phyloP scores from a whole-genome alignment of 1,140 invertebrate species.

The Eufriesea mexicana region DNA sequence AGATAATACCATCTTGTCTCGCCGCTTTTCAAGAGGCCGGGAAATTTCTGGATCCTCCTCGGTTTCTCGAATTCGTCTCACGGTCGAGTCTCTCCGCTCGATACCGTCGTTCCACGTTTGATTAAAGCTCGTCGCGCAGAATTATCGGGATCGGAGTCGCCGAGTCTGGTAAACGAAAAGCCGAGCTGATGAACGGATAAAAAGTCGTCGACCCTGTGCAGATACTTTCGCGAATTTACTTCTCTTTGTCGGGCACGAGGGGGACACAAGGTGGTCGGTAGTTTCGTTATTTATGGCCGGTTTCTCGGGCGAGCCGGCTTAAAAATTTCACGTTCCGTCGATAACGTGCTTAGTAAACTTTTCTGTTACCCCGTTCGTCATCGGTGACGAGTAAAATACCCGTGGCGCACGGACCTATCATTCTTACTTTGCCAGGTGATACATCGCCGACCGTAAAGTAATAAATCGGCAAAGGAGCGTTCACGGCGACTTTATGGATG shows the following conservation, averaged over 20 bases:
- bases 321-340: not conserved
- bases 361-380: slow-evolving; percentile 16
- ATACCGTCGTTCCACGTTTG: not conserved
- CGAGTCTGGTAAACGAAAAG: no score
- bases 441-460: not conserved
- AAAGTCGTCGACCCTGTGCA: no score
- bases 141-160: no score
- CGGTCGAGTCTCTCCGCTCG: not conserved
- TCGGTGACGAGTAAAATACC: slow-evolving; percentile 10
- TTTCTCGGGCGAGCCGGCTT: not conserved
- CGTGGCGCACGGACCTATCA: slow-evolving; percentile 7
- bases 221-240: no score
- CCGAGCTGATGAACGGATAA: no score
- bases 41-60: not conserved
- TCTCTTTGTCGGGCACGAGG: no score
- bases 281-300: not conserved
- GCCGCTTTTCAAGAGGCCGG: not conserved
- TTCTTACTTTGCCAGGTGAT: slow-evolving; percentile 16
- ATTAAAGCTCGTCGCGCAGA: no score
- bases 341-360: not conserved
- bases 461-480: slow-evolving; percentile 36
- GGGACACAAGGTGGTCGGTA: not conserved
- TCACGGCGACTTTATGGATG: slow-evolving; percentile 10
- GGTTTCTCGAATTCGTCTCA: not conserved
- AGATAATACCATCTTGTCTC: slow-evolving; percentile 25